Evolutionary conservation across 2,888 invertebrate genomes (phyloP), one percentile per base, ranked within the genome.

Genomic region (Priocnemis perturbator): DNA sequence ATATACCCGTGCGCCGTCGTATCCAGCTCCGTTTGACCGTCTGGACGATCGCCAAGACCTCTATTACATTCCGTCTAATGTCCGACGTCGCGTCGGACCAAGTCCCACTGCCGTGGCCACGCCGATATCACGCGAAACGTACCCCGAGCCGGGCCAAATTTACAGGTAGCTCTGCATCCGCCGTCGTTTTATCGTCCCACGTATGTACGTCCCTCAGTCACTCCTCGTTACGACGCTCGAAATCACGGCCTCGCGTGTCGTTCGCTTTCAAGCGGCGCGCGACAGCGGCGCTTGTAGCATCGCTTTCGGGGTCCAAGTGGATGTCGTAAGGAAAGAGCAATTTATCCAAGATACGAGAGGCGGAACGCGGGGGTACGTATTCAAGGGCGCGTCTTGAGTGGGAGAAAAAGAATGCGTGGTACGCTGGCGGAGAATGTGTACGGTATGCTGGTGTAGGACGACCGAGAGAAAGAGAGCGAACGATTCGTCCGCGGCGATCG

Each of bases 11-110:
- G 44, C 59, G 50, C 62, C 23, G 37, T 50, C 23, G 19, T 56
- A 44, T 61, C 63, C 62, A 57, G 61, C 64, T 67, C 55, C 68
- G 69, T 82, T 80, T 71, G 77, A 79, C 76, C 79, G 73, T 62
- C 71, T 87, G 87, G 86, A 84, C 76, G 78, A 56, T 64, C 72
- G 87, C 87, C 87, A 87, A 86, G 75, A 82, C 77, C 84, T 84
- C 84, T 82, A 83, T 87, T 85, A 82, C 80, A 79, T 84, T 81
- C 77, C 80, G 76, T 78, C 85, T 84, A 82, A 83, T 83, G 81
- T 82, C 79, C 76, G 71, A 74, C 53, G 69, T 64, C 62, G 69
- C 53, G 69, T 64, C 62, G 69, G 37, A 37, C 37, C 4, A 17
- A 50, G 60, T 50, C 53, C 56, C 60, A 45, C 66, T 64, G 56